Base-by-base conservation (phyloP, 2,797 vertebrate species). In the Scarus forsteni region DNA sequence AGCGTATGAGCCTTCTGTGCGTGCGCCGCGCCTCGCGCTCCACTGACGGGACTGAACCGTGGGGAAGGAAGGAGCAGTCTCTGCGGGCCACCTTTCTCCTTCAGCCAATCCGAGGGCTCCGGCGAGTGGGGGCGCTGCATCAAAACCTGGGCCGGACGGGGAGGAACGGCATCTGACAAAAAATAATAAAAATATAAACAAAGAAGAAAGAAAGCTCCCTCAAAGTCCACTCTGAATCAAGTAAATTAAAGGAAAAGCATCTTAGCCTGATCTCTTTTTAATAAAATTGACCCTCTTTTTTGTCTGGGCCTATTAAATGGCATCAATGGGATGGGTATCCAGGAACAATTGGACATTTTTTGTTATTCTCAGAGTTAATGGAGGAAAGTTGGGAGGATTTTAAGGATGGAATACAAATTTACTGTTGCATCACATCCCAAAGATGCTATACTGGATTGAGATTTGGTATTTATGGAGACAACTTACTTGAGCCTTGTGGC, bases 101-200 rank as follows among this genome's bases (percentile, higher is more conserved):
- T 35, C 84, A 92, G 86, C 93, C 94, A 95, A 93, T 94, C 93
- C 90, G 89, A 88, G 87, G 18, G 80, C 91, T 77, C 81, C 80
- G 74, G 81, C 77, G 66, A 79, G 89, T 67, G 75, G 79, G 49
- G 81, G 90, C 76, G 86, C 77, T 85, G 70, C 15, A 53, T 45
- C 77, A 94, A 95, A 92, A 93, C 86, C 93, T 64, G 94, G 91
- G 53, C 75, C 85, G 93, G 91, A 92, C 8, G 70, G 48, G 14
- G 0, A 79, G 35, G 85, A 91, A 88, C 71, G 72, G 39, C 18
- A 74, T 48, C 43, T 9, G 38, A 35, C 7, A 45, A 39, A 10
- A 10, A 3, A n/a, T 69, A 56, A 54, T 56, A 55, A 68, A 10
- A 69, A 35, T 27, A 27, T 2, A 27, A 27, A 27, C 2, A 27